Evolutionary conservation across 2,113 vertebrate species (phyloP).

Genomic region (Syngnathus typhle): DNA sequence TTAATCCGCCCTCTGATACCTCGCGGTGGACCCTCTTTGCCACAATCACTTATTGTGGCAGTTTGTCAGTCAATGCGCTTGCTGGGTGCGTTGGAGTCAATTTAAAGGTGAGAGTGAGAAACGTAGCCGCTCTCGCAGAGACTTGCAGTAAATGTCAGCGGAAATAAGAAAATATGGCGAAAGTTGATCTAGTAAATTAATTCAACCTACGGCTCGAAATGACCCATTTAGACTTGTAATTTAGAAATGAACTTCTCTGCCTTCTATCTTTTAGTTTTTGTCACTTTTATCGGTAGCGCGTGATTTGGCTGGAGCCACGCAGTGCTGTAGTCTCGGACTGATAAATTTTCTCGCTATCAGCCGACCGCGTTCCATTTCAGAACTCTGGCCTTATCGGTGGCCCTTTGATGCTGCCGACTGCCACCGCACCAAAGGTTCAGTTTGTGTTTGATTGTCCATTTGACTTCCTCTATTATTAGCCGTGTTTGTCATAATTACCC

Average conservation of each 20-base stretch:
- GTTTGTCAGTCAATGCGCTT: conserved; percentile 49
- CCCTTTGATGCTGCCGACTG: conserved; percentile 60
- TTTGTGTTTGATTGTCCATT: conserved; percentile 41
- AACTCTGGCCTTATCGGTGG: conserved; percentile 57
- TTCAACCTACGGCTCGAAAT: conserved; percentile 65
- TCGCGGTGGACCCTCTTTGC: conserved; percentile 46
- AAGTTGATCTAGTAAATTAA: conserved; percentile 61
- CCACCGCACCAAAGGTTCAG: conserved; percentile 32
- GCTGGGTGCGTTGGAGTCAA: conserved; percentile 15
- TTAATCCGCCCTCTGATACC: conserved; percentile 70
- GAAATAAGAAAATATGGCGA: conserved; percentile 57
- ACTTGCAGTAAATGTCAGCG: conserved; percentile 52
- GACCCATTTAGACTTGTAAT: conserved; percentile 69
- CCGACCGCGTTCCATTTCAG: conserved; percentile 45
- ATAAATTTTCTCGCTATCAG: conserved; percentile 58
- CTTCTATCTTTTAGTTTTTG: conserved; percentile 57
- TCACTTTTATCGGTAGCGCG: conserved; percentile 61
- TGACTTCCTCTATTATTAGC: conserved; percentile 30
- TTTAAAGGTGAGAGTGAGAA: conserved; percentile 11
- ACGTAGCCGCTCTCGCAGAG: conserved; percentile 4
- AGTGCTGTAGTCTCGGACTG: conserved; percentile 43
- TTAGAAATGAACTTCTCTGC: conserved; percentile 62
- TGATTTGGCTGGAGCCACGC: conserved; percentile 60
- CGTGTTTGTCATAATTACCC: conserved; percentile 51
- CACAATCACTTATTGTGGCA: conserved; percentile 51